A percentile compares a stretch with the other conserved stretches of the same genome.
These are phyloP conservation scores for Atherinosoma microstoma DNA, from an alignment of 2,797 vertebrate genomes.

Conservation along the genomic window DNA sequence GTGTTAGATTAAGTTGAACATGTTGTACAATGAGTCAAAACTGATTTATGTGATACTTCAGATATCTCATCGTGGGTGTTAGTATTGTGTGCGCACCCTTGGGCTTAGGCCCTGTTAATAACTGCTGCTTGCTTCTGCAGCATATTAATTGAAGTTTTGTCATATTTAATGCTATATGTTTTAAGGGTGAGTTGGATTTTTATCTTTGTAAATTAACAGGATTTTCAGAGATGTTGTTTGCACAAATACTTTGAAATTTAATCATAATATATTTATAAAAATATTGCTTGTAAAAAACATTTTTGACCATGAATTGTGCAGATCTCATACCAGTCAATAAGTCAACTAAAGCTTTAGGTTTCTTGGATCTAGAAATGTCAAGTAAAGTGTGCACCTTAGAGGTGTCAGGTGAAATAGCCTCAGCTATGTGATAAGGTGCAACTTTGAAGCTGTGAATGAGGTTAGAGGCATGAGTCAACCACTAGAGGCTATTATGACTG, in stretches of 20 bases:
- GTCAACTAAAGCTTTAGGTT: constrained; percentile 36
- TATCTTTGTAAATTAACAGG: background rate
- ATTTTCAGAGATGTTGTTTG: too few relatives aligned
- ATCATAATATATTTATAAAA: too few relatives aligned
- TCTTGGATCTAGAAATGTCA: constrained; percentile 66
- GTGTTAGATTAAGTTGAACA: constrained; percentile 6
- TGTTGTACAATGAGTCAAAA: constrained; percentile 13
- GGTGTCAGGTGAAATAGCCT: constrained; percentile 59
- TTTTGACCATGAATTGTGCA: constrained; percentile 10
- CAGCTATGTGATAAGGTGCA: constrained; percentile 57
- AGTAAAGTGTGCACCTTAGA: constrained; percentile 53
- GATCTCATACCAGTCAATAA: constrained; percentile 33
- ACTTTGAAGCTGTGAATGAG: constrained; percentile 80
- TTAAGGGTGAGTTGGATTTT: constrained; percentile 19
- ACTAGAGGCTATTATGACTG: constrained; percentile 56
- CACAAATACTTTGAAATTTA: background rate
- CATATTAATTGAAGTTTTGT: constrained; percentile 39
- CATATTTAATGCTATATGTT: constrained; percentile 42
- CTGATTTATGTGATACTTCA: background rate
- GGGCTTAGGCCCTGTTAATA: constrained; percentile 36
- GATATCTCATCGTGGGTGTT: constrained; percentile 7
- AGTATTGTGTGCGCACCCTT: background rate
- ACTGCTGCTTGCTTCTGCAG: constrained; percentile 23
- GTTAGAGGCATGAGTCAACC: constrained; percentile 69
- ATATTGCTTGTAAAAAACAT: background rate